These are phyloP conservation scores for Meta bourneti DNA, from an alignment of 2,888 invertebrate genomes.

Conservation along the genomic window DNA sequence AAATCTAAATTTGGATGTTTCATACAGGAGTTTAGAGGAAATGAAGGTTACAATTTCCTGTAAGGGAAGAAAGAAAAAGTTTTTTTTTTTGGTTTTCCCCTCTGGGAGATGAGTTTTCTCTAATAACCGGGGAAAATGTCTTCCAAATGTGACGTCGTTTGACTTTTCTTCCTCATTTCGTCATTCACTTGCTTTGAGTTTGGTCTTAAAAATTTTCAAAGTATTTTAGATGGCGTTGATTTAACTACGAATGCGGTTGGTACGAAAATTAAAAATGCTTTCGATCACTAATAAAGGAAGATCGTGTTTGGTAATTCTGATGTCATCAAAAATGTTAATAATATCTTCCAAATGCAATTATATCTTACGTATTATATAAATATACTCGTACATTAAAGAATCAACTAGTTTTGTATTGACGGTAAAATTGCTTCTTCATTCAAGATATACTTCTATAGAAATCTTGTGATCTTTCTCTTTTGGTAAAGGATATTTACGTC, in stretches of 20 bases:
- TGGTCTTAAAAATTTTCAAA: neutral
- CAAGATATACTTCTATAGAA: too few species aligned
- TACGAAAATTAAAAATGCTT: too few species aligned
- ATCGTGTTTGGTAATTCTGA: too few species aligned
- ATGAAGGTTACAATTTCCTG: slow-evolving; percentile 48
- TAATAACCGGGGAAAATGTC: slow-evolving; percentile 18
- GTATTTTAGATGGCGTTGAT: neutral
- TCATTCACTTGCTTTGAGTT: neutral
- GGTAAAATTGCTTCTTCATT: too few species aligned
- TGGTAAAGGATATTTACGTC: too few species aligned
- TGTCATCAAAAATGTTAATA: too few species aligned
- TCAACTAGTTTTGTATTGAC: too few species aligned
- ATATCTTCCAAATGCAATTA: too few species aligned
- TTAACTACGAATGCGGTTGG: neutral
- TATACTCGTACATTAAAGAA: too few species aligned
- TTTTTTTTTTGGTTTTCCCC: neutral
- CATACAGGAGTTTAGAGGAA: slow-evolving; percentile 15
- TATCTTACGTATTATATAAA: too few species aligned
- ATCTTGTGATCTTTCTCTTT: too few species aligned
- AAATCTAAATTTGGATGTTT: slow-evolving; percentile 21
- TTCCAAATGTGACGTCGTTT: slow-evolving; percentile 3
- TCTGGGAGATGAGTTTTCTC: neutral
- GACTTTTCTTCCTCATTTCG: neutral
- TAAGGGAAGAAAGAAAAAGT: neutral
- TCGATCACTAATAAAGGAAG: too few species aligned